Conservation (phyloP, 2,113 vertebrate species). For the Gracilinanus agilis region DNA sequence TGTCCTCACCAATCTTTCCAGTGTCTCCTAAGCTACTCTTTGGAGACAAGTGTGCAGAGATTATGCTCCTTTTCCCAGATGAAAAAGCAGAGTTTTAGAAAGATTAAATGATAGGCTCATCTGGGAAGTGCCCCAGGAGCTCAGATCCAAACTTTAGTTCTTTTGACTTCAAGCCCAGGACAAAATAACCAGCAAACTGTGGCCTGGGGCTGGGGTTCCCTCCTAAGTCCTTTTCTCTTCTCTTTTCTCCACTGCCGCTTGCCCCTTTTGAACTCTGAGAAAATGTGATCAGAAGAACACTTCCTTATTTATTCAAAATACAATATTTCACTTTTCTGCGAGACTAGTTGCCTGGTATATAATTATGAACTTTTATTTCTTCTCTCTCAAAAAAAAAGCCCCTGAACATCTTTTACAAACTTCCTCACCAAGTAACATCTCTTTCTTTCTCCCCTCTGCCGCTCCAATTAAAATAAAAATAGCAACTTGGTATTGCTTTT, state of each 20-base stretch:
- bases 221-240: background rate
- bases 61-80: background rate
- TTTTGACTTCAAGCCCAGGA: background rate
- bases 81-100: background rate
- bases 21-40: background rate
- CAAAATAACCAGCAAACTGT: background rate
- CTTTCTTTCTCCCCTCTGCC: slow-evolving; percentile 58
- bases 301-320: slow-evolving; percentile 70
- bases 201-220: background rate
- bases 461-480: slow-evolving; percentile 82
- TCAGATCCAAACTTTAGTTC: background rate
- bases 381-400: slow-evolving; percentile 35
- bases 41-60: background rate
- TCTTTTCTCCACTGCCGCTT: background rate
- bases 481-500: slow-evolving; percentile 64
- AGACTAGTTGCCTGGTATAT: slow-evolving; percentile 71
- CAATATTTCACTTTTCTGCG: slow-evolving; percentile 73
- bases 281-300: slow-evolving; percentile 47
- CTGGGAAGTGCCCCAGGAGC: background rate
- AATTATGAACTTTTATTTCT: slow-evolving; percentile 74
- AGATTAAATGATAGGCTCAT: background rate
- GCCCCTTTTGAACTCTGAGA: slow-evolving; percentile 49
- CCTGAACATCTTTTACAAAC: slow-evolving; percentile 62
- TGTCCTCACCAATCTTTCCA: background rate
- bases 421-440: slow-evolving; percentile 66